Evolutionary conservation across 1,140 invertebrate species (phyloP), one percentile per base, ranked within the genome.

Genomic region (Bombus waltoni): DNA sequence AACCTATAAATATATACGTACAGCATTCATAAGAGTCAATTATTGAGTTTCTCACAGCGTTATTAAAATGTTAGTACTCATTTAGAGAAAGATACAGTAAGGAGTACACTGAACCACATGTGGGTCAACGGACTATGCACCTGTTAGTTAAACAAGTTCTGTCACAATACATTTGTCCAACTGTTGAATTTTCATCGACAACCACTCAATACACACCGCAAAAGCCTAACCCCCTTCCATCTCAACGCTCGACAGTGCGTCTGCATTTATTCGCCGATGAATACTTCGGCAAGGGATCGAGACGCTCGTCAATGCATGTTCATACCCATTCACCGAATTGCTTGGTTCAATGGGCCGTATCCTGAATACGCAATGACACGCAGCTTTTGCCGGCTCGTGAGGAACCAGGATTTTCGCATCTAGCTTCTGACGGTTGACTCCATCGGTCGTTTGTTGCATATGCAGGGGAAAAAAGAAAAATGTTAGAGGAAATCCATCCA

Each of bases 311-410:
- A 81, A 89, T 87, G 73, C 77, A 66, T 70, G 75, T 81, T 85
- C 83, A 73, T 87, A 88, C 84, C 91, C 93, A 94, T 94, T 94
- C 93, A 94, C 93, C 93, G 92, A 94, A 94, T 93, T 93, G 92
- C 89, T 78, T 89, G 88, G 92, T 91, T 93, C 92, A 93, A 94
- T 93, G 89, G 90, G 88, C 87, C 89, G 90, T 90, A 90, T 74
- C 80, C 87, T 93, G 92, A 94, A 94, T 94, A 94, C 93, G 85
- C 89, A 94, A 94, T 93, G 90, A 93, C 93, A 87, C 91, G 93
- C 92, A 84, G 87, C 77, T 90, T 89, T 84, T 66, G 57, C 70
- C 74, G 79, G 38, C 66, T 62, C 25, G 38, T 13, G 11, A 47
- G 70, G 80, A 85, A 79, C 68, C 70, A 72, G 71, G 78, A 81